Percentiles rank a stretch among this genome's conserved stretches.
These are phyloP conservation scores for Athetis lepigone DNA, from an alignment of 2,888 invertebrate species.

Conservation along the genomic window DNA sequence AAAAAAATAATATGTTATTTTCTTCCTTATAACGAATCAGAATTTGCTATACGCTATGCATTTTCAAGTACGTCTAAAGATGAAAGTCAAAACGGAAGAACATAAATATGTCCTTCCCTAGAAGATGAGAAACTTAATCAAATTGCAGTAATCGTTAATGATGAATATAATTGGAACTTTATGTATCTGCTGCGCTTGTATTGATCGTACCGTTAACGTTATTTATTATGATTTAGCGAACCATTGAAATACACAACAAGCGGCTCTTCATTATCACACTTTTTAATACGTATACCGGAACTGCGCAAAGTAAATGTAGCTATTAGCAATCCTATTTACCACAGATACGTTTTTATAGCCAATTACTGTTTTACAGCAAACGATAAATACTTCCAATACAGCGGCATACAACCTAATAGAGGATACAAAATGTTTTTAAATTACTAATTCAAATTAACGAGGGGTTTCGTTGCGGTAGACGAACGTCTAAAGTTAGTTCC, in stretches of 20 bases:
- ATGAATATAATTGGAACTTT: constrained; percentile 47
- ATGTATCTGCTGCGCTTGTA: constrained; percentile 30
- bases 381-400: constrained; percentile 61
- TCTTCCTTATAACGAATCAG: not conserved
- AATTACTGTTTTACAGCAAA: constrained; percentile 63
- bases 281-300: constrained; percentile 60
- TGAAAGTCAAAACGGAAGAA: constrained; percentile 3
- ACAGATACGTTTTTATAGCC: constrained; percentile 64
- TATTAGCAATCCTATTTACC: constrained; percentile 64
- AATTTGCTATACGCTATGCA: too few species aligned
- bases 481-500: constrained; percentile 61
- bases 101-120: constrained; percentile 8
- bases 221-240: constrained; percentile 47
- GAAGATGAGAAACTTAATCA: constrained; percentile 22
- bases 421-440: constrained; percentile 65
- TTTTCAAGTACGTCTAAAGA: not conserved
- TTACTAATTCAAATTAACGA: constrained; percentile 63
- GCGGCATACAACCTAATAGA: constrained; percentile 59
- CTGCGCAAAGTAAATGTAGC: constrained; percentile 58
- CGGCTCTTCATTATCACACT: constrained; percentile 58
- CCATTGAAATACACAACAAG: constrained; percentile 48
- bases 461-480: constrained; percentile 49
- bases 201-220: constrained; percentile 31
- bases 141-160: constrained; percentile 35
- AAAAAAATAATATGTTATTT: too few species aligned